Evolutionary conservation across 2,797 vertebrate genomes (phyloP).

Genomic region (Morelia viridis): DNA sequence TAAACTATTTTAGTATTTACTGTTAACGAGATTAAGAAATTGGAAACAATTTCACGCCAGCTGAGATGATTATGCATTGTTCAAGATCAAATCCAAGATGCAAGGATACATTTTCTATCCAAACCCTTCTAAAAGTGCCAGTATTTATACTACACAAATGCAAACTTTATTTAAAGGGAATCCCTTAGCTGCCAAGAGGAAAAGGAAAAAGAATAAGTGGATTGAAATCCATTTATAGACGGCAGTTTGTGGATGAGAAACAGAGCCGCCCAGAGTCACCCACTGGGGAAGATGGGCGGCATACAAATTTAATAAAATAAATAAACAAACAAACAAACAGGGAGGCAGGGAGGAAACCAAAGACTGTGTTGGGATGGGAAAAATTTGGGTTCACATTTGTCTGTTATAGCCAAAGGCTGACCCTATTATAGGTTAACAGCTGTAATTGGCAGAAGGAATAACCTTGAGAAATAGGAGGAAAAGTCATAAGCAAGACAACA

Average conservation of each 20-base stretch:
- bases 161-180: background rate
- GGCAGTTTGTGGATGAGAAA: background rate
- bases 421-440: background rate
- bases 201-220: background rate
- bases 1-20: background rate
- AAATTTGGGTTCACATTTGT: background rate
- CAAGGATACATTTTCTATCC: background rate
- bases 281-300: too few species aligned
- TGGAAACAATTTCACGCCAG: background rate
- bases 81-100: background rate
- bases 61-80: background rate
- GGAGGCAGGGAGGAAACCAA: background rate
- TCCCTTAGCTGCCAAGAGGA: background rate
- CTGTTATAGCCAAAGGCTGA: background rate
- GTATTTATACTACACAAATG: background rate
- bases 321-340: too few species aligned
- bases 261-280: too few species aligned
- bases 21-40: background rate
- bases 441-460: background rate
- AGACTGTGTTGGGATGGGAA: background rate
- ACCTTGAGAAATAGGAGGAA: background rate
- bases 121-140: background rate
- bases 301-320: too few species aligned
- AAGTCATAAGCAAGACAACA: background rate
- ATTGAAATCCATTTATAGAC: background rate